These are phyloP conservation scores for Pampus argenteus DNA, from an alignment of 2,797 vertebrate genomes.

Conservation along the genomic window DNA sequence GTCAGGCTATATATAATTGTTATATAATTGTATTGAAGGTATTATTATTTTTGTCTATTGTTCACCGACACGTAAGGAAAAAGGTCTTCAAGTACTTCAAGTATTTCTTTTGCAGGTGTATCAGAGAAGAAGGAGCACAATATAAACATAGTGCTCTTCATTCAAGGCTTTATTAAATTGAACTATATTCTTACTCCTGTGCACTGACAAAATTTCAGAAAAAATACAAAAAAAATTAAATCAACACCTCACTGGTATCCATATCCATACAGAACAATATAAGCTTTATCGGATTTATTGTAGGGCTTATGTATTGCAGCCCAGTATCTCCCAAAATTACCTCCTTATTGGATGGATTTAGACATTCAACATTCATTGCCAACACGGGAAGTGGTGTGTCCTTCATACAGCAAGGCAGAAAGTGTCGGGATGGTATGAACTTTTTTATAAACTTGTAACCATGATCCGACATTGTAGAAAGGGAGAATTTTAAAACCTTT, in stretches of 20 bases:
- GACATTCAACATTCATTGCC: neutral
- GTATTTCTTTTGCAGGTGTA: neutral
- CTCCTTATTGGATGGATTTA: slow-evolving; percentile 1
- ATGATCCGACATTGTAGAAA: too few species aligned
- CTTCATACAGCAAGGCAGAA: neutral
- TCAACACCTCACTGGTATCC: neutral
- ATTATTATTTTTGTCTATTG: neutral
- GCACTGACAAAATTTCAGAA: slow-evolving; percentile 3
- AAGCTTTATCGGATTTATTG: slow-evolving; percentile 4
- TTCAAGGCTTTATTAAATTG: slow-evolving; percentile 15
- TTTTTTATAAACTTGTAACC: too few species aligned
- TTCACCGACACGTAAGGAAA: too few species aligned
- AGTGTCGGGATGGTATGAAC: neutral
- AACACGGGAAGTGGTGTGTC: too few species aligned
- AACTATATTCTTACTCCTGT: neutral
- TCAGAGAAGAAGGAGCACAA: slow-evolving; percentile 1
- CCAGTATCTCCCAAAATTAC: neutral
- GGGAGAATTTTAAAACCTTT: too few species aligned
- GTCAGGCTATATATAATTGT: neutral
- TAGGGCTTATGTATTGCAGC: neutral
- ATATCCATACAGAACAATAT: neutral
- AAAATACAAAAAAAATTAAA: neutral
- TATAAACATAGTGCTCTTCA: neutral
- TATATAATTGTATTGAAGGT: neutral
- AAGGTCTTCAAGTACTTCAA: neutral